Evolutionary conservation across 2,797 vertebrate species (phyloP).

Genomic region (Vipera ursinii): DNA sequence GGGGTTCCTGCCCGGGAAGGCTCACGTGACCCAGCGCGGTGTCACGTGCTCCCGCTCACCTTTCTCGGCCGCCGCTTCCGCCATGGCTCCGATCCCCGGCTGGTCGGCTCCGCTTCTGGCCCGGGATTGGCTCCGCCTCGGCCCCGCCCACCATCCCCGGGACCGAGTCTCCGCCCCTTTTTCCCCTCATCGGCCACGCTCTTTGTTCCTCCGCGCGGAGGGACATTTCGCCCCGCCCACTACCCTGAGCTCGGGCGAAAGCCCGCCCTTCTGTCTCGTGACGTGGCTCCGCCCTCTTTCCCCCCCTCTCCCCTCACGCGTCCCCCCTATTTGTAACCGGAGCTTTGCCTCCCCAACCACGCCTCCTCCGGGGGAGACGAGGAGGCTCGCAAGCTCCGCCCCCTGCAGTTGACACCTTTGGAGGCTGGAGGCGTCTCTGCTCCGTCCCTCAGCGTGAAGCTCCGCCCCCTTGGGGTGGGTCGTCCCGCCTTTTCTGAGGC

Average conservation of each 20-base stretch:
- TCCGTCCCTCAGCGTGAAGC: background rate
- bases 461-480: background rate
- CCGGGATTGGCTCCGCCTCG: background rate
- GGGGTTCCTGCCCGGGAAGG: background rate
- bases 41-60: background rate
- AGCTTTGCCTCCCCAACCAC: background rate
- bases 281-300: background rate
- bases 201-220: background rate
- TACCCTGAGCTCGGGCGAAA: background rate
- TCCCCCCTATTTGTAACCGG: background rate
- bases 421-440: background rate
- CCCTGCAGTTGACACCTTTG: background rate
- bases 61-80: constrained; percentile 6
- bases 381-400: background rate
- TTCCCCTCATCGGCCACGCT: background rate
- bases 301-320: no score
- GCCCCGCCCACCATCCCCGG: background rate
- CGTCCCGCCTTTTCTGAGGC: background rate
- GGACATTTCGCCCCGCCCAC: background rate
- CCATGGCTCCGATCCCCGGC: background rate
- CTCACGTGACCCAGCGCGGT: background rate
- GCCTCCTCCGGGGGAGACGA: background rate
- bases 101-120: background rate
- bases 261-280: background rate
- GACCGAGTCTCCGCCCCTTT: background rate